Percentiles rank a stretch among this genome's conserved stretches.
Evolutionary conservation across 2,113 vertebrate genomes (phyloP).

Genomic region (Rhinogobius similis): DNA sequence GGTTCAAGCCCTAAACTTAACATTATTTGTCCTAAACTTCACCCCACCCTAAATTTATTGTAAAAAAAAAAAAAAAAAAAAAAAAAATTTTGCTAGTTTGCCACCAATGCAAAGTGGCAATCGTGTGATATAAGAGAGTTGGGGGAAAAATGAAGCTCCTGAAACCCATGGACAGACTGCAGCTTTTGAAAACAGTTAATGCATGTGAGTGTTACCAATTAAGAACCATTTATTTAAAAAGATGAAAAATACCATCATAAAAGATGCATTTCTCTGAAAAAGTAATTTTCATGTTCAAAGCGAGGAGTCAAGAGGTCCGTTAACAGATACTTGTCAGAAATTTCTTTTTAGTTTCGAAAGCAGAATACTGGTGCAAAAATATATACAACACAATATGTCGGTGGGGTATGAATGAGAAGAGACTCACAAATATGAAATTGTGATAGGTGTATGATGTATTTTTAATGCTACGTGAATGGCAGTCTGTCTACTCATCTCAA

Average conservation of each 20-base stretch:
- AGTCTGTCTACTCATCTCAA: background rate
- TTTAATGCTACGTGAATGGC: background rate
- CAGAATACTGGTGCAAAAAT: background rate
- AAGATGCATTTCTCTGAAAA: constrained; percentile 18
- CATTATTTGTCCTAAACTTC: too few species aligned
- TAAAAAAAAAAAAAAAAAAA: too few species aligned
- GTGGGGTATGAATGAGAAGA: background rate
- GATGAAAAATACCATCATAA: constrained; percentile 4
- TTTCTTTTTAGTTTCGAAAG: background rate
- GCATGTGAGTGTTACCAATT: constrained; percentile 18
- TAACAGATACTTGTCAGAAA: constrained; percentile 6
- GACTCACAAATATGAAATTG: background rate
- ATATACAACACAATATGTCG: background rate
- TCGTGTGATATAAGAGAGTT: too few species aligned
- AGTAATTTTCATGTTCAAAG: constrained; percentile 30
- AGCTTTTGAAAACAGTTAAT: constrained; percentile 7
- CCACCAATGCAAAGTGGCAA: too few species aligned
- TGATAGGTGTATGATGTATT: background rate
- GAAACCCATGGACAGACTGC: too few species aligned
- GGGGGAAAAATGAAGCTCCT: too few species aligned
- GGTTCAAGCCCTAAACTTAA: too few species aligned
- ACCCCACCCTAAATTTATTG: too few species aligned
- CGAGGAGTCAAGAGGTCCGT: constrained; percentile 10
- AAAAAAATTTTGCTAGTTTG: too few species aligned
- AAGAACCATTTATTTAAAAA: background rate